A percentile compares a stretch with the other conserved stretches of the same genome.
These are phyloP conservation scores for Horisme vitalbata DNA, from an alignment of 2,888 invertebrate genomes.

Conservation along the genomic window DNA sequence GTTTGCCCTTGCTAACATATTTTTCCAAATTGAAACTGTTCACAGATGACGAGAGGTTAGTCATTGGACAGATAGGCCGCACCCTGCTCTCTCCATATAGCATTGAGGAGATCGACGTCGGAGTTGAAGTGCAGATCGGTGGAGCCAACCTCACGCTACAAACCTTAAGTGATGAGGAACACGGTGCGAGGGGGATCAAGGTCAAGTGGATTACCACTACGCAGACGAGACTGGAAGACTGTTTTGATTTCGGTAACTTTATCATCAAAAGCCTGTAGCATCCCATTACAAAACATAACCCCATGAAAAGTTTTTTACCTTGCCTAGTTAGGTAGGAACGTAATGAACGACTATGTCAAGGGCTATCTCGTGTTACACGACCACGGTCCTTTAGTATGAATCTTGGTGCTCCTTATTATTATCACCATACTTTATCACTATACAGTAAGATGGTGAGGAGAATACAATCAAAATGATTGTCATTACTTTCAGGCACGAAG, in stretches of 20 bases:
- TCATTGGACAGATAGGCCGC: constrained; percentile 63
- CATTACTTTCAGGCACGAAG: constrained; percentile 49
- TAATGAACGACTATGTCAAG: no score
- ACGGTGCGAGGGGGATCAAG: constrained; percentile 58
- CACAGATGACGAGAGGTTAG: constrained; percentile 45
- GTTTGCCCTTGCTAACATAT: no score
- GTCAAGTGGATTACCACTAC: constrained; percentile 59
- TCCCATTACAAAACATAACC: no score
- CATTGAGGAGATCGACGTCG: constrained; percentile 56
- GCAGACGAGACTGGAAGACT: constrained; percentile 68
- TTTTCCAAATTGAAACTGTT: no score
- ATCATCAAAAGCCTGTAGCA: no score
- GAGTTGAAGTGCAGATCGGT: constrained; percentile 54
- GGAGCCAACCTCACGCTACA: constrained; percentile 55
- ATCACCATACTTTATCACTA: no score
- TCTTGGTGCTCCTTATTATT: no score
- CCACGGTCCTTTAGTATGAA: no score
- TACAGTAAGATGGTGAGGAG: no score
- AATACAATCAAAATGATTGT: not conserved
- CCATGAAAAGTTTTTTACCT: no score
- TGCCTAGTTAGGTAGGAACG: no score
- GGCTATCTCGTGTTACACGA: no score
- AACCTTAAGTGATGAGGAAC: constrained; percentile 51
- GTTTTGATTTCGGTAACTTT: constrained; percentile 71
- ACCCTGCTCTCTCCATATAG: constrained; percentile 54